These are phyloP conservation scores for Miichthys miiuy DNA, from an alignment of 2,797 vertebrate species.

Conservation along the genomic window DNA sequence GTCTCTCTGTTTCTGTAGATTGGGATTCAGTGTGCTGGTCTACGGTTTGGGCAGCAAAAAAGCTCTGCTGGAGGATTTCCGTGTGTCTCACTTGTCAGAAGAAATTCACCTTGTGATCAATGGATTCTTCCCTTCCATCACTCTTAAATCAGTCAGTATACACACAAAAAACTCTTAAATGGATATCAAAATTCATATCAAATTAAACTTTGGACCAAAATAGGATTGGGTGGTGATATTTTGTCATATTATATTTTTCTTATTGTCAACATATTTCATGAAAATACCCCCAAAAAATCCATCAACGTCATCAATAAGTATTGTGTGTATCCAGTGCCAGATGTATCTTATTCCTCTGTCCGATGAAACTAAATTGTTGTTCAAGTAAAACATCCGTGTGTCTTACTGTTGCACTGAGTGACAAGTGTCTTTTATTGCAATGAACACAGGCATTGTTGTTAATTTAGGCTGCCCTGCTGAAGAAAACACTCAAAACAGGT, in stretches of 20 bases:
- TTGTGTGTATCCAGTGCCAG: neutral
- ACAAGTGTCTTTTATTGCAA: neutral
- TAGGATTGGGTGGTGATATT: neutral
- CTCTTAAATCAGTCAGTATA: slow-evolving; percentile 91
- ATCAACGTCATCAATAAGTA: no score
- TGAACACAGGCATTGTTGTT: neutral
- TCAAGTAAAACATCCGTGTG: neutral
- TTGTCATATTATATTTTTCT: neutral
- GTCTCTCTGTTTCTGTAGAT: slow-evolving; percentile 74
- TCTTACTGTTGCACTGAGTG: neutral
- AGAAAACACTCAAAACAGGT: neutral
- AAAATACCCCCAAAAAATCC: neutral
- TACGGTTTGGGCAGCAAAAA: slow-evolving; percentile 97
- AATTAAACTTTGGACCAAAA: neutral
- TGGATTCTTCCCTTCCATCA: slow-evolving; percentile 97
- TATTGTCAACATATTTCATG: neutral
- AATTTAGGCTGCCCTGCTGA: neutral
- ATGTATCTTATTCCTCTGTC: neutral
- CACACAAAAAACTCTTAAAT: neutral
- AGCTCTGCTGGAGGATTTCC: slow-evolving; percentile 93
- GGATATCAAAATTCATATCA: neutral
- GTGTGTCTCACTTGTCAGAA: slow-evolving; percentile 86
- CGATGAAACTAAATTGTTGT: neutral
- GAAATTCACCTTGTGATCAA: slow-evolving; percentile 94
- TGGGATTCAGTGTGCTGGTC: slow-evolving; percentile 94